Conservation (phyloP, 2,113 vertebrate species). For the Cygnus buccinator region DNA sequence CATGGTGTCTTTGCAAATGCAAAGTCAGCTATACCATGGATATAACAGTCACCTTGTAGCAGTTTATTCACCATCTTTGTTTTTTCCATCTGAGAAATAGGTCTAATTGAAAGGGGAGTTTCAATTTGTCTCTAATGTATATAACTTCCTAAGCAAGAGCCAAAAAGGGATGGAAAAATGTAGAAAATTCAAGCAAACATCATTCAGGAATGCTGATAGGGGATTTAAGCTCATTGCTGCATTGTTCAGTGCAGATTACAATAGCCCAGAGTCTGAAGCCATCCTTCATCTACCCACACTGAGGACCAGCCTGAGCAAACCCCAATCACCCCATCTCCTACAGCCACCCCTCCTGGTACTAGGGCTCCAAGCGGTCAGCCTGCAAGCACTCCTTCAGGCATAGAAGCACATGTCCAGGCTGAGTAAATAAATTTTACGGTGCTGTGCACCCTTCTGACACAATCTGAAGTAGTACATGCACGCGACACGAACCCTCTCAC, state of each 20-base stretch:
- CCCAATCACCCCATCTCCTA: rapidly evolving
- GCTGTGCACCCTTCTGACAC: background rate
- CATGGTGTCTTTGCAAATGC: background rate
- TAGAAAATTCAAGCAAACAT: background rate
- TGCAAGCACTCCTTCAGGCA: background rate
- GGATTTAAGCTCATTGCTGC: background rate
- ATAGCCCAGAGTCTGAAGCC: background rate
- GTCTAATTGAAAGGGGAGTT: background rate
- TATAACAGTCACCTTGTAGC: background rate
- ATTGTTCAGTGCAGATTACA: background rate
- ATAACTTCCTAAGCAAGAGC: background rate
- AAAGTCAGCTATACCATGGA: background rate
- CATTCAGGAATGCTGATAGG: background rate
- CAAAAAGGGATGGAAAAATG: background rate
- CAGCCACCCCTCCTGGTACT: background rate
- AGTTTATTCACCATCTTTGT: background rate
- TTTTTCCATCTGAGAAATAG: background rate
- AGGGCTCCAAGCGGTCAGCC: rapidly evolving
- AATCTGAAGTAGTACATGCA: background rate
- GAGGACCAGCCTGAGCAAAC: background rate
- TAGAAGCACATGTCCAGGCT: background rate
- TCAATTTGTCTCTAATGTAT: background rate
- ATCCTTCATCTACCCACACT: background rate
- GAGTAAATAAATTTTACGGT: background rate
- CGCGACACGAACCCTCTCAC: background rate